Base-by-base conservation (phyloP, 2,797 vertebrate species). In the Sardinella longiceps region DNA sequence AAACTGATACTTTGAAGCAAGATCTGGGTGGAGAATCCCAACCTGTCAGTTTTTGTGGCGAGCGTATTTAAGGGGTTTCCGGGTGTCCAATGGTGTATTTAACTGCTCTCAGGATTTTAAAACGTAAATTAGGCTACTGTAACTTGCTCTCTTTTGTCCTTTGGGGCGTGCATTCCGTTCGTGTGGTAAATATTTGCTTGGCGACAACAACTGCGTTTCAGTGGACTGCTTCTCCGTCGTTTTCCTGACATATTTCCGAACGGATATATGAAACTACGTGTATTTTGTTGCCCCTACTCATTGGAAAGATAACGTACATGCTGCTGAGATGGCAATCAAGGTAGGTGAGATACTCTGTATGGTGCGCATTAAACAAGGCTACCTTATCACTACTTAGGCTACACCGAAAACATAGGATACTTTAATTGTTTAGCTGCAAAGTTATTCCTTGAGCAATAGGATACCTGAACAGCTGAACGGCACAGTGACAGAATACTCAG, bases 251-350 rank as follows among this genome's bases (percentile, higher is more conserved):
- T 77, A 43, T 23, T 77, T 39, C 37, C 70, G 70, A 77, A 43
- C 70, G 33, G 70, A 43, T 77, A 77, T 43, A 77, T 77, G 70
- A 18, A 77, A 37, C 33, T 77, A 43, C 70, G 70, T 23, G 33
- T 77, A 10, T 43, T 70, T 77, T 77, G 70, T 77, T 77, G 70
- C 33, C 37, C 70, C 70, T 20, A 43, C 37, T 6, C 37, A 11
- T 43, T 33, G 37, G 70, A 77, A 74, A 80, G 48, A 84, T 84
- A n/a, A n/a, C n/a, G n/a, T n/a, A 86, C 58, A 88, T 88, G 82
- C 81, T 80, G 53, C 80, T 80, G 85, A 74, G 74, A 91, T 91
- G 90, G 85, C 89, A 81, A n/a, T 45, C 60, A 88, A 89, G 88
- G 89, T 89, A 90, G 48, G 90, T 86, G 20, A 18, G 33, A 74